Conservation (phyloP, 2,113 vertebrate species). For the Brachyhypopomus gauderio region DNA sequence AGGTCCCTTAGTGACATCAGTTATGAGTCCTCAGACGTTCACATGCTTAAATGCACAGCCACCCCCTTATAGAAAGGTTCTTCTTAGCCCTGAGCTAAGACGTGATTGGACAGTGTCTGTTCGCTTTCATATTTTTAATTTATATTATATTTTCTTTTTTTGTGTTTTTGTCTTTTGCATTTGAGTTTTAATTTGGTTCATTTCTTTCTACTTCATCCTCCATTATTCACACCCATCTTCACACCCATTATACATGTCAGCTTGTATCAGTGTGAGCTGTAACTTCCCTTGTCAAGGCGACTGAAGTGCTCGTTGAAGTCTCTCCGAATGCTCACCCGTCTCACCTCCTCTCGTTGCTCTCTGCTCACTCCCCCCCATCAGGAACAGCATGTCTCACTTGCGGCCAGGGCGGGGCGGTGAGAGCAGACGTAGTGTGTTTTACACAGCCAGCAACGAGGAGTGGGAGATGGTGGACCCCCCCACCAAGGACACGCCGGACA, state of each 20-base stretch:
- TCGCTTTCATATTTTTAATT: neutral
- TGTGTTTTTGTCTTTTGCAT: neutral
- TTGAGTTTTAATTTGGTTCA: too few species aligned
- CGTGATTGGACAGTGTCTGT: too few species aligned
- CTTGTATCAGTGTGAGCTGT: neutral
- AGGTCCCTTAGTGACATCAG: too few species aligned
- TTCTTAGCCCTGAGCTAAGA: too few species aligned
- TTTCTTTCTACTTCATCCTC: too few species aligned
- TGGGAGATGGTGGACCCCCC: constrained; percentile 92
- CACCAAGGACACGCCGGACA: constrained; percentile 85
- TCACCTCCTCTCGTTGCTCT: neutral
- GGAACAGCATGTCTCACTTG: constrained; percentile 92
- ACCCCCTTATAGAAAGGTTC: too few species aligned
- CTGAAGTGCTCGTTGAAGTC: constrained; percentile 9
- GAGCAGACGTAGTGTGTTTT: constrained; percentile 86
- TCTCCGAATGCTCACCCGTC: neutral
- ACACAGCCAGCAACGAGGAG: constrained; percentile 84
- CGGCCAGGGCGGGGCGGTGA: constrained; percentile 80
- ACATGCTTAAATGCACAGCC: too few species aligned
- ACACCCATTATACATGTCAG: neutral
- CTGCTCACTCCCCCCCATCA: constrained; percentile 56
- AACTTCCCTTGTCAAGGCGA: neutral
- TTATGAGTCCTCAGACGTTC: too few species aligned
- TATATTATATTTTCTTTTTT: neutral
- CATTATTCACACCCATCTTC: neutral